Conservation (phyloP, 37 sponge, comb jelly and placozoan species). For the Ianthella basta region DNA sequence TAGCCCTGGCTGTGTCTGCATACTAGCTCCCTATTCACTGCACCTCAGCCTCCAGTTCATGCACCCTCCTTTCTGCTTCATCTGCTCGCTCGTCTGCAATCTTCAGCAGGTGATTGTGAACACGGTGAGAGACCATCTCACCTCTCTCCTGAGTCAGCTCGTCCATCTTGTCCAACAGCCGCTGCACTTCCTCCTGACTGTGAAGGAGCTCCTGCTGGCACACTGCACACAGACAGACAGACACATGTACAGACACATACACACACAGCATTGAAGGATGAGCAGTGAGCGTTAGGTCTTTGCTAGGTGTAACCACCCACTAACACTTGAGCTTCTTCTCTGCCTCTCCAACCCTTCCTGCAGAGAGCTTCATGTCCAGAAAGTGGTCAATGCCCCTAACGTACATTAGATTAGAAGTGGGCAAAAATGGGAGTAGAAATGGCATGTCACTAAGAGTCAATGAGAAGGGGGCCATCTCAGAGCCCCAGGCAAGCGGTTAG, state of each 20-base stretch:
- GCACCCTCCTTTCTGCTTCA: constrained; percentile 54
- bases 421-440: not conserved
- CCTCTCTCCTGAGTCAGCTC: constrained; percentile 64
- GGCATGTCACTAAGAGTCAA: not conserved
- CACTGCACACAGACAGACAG: constrained; percentile 40
- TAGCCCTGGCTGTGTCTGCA: constrained; percentile 31
- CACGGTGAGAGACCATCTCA: constrained; percentile 75
- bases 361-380: constrained; percentile 73
- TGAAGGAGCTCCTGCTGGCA: constrained; percentile 77
- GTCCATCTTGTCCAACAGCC: constrained; percentile 63
- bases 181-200: constrained; percentile 68
- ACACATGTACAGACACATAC: not conserved
- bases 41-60: constrained; percentile 68
- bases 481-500: too few species aligned
- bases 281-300: not conserved
- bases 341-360: constrained; percentile 68
- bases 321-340: constrained; percentile 74
- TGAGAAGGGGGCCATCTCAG: not conserved
- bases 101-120: constrained; percentile 75
- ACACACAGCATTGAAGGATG: not conserved
- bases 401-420: not conserved
- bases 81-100: constrained; percentile 72
- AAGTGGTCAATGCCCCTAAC: constrained; percentile 85
- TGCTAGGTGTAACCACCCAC: not conserved
- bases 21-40: not conserved